Evolutionary conservation across 2,888 invertebrate genomes (phyloP), one percentile per base, ranked within the genome.

Genomic region (Anthoptus insignis): DNA sequence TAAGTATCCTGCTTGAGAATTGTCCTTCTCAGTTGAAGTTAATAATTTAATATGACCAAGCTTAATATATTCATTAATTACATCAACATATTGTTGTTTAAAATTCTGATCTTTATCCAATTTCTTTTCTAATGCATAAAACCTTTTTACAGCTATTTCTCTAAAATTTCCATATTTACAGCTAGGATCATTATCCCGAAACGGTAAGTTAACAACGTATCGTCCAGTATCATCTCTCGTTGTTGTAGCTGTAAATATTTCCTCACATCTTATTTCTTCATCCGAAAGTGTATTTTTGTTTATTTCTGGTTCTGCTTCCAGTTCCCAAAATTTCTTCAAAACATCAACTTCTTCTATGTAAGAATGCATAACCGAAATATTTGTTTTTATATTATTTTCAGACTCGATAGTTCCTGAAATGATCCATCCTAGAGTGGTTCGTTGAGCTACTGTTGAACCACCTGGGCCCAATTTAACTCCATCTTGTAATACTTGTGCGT

Each of bases 181-280:
- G 0, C 9, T 8, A 8, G 68, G 65, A 22, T 68, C 21, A 11
- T 54, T 58, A 32, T 64, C 59, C 39, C 65, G 52, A 58, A 74
- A 74, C 1, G 74, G 75, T 13, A 75, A 42, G 8, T 59, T 66
- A 6, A 73, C 74, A 0, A 74, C 22, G 63, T 73, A 74, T 2
- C 66, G 19, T 19, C 73, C 73, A 11, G 59, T 32, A 4, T 64
- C 39, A 52, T 65, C 59, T 59, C 72, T 60, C 8, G 34, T n/a
- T 1, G 69, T 70, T 0, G 71, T 75, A 4, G 27, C 16, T n/a
- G 24, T 6, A 45, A 27, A 74, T 8, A 64, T 24, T 0, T 64
- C 61, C 61, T 75, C 73, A 45, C 71, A 76, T 1, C 8, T 24
- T 27, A 67, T 42, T 42, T 75, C 74, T 54, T 74, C 73, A 1